Evolutionary conservation across 1,140 invertebrate species (phyloP).

Genomic region (Anastatus disparis): DNA sequence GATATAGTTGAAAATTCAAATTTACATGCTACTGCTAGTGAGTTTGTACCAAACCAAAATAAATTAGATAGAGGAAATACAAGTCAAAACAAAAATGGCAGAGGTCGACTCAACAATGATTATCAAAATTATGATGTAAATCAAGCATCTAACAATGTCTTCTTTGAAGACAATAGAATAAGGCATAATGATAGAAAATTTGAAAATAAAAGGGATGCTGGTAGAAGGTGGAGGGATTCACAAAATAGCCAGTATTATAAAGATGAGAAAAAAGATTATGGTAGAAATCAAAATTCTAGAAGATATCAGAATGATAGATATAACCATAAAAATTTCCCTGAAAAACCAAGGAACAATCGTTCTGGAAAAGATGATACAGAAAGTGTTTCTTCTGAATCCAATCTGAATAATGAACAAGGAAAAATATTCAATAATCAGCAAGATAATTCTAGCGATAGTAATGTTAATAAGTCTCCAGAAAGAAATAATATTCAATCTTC

Average conservation of each 20-base stretch:
- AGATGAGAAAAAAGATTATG: slow-evolving; percentile 37
- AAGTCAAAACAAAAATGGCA: slow-evolving; percentile 11
- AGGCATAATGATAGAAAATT: slow-evolving; percentile 43
- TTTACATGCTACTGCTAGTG: slow-evolving; percentile 52
- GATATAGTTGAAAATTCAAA: slow-evolving; percentile 46
- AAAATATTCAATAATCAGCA: neutral
- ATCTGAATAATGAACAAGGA: slow-evolving; percentile 28
- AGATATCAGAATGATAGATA: slow-evolving; percentile 51
- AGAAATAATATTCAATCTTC: neutral
- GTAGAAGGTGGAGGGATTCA: slow-evolving; percentile 22
- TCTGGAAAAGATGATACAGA: slow-evolving; percentile 30
- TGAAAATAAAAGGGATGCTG: slow-evolving; percentile 41
- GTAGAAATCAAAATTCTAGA: slow-evolving; percentile 35
- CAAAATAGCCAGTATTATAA: slow-evolving; percentile 35
- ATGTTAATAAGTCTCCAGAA: slow-evolving; percentile 29
- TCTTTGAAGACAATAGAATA: slow-evolving; percentile 44
- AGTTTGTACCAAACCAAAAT: slow-evolving; percentile 50
- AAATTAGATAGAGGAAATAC: slow-evolving; percentile 3
- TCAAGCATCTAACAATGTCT: slow-evolving; percentile 36
- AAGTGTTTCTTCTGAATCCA: slow-evolving; percentile 34
- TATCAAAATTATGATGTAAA: slow-evolving; percentile 18
- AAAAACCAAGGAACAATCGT: slow-evolving; percentile 35
- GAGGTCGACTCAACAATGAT: slow-evolving; percentile 11
- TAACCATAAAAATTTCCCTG: slow-evolving; percentile 40
- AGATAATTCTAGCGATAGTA: slow-evolving; percentile 18